Evolutionary conservation across 1,140 invertebrate species (phyloP).

Genomic region (Anastrepha ludens): DNA sequence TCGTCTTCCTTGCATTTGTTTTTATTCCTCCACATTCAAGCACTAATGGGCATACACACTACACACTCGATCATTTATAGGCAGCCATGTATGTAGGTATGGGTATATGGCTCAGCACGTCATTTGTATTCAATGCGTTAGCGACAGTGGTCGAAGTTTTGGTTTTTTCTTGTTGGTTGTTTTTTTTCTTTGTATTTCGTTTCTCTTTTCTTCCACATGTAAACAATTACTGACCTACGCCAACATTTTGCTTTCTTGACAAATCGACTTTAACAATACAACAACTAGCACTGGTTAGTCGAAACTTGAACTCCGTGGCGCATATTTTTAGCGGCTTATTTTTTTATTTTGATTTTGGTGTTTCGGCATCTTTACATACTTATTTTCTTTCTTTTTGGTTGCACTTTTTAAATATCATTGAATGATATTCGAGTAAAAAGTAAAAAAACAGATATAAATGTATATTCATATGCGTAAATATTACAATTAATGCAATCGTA

Average conservation of each 20-base stretch:
- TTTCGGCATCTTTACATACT: too few relatives aligned
- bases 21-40: background rate
- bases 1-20: background rate
- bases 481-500: too few relatives aligned
- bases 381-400: too few relatives aligned
- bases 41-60: background rate
- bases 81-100: too few relatives aligned
- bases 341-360: too few relatives aligned
- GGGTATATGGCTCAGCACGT: too few relatives aligned
- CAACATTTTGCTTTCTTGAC: slow-evolving; percentile 30
- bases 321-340: too few relatives aligned
- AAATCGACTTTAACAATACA: background rate
- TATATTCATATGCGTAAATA: too few relatives aligned
- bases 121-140: slow-evolving; percentile 5
- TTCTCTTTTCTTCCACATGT: background rate
- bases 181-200: background rate
- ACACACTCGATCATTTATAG: background rate
- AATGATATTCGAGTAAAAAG: too few relatives aligned
- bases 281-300: background rate
- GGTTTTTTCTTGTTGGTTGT: background rate
- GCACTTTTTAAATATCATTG: too few relatives aligned
- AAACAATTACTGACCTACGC: slow-evolving; percentile 46
- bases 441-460: too few relatives aligned
- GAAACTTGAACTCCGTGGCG: slow-evolving; percentile 27
- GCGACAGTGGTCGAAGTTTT: slow-evolving; percentile 9